Evolutionary conservation across 2,113 vertebrate genomes (phyloP).

Genomic region (Sander lucioperca): DNA sequence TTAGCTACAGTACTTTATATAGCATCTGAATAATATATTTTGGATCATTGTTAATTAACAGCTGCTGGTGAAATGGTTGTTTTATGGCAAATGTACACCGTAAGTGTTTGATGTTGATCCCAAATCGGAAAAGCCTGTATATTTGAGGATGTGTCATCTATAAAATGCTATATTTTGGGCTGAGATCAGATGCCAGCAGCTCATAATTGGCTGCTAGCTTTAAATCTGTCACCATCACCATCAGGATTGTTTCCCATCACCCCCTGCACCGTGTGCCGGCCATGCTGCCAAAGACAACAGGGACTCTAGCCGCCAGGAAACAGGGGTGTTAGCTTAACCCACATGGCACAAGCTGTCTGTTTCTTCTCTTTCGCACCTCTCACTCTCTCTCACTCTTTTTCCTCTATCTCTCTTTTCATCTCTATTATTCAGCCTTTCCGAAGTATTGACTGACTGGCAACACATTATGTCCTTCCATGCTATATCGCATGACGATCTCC

Average conservation of each 20-base stretch:
- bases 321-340: conserved; percentile 74
- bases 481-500: not conserved
- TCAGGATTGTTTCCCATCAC: conserved; percentile 68
- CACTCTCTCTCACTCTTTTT: conserved; percentile 1
- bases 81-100: not conserved
- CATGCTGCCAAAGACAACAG: conserved; percentile 78
- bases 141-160: conserved; percentile 16
- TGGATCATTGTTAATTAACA: not conserved
- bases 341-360: conserved; percentile 61
- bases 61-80: not conserved
- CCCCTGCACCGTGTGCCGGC: conserved; percentile 53
- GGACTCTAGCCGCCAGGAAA: conserved; percentile 68
- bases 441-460: conserved; percentile 27
- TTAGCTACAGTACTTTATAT: not conserved
- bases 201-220: conserved; percentile 22
- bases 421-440: conserved; percentile 21
- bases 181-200: conserved; percentile 36
- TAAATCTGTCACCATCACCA: conserved; percentile 70
- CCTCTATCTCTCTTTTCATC: conserved; percentile 30
- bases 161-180: conserved; percentile 23
- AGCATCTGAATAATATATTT: conserved; percentile 8
- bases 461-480: conserved; percentile 17
- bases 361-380: conserved; percentile 47
- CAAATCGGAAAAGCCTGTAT: not conserved
- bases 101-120: conserved; percentile 16